Conservation (phyloP, 2,113 vertebrate species). For the Scolopax mira region DNA sequence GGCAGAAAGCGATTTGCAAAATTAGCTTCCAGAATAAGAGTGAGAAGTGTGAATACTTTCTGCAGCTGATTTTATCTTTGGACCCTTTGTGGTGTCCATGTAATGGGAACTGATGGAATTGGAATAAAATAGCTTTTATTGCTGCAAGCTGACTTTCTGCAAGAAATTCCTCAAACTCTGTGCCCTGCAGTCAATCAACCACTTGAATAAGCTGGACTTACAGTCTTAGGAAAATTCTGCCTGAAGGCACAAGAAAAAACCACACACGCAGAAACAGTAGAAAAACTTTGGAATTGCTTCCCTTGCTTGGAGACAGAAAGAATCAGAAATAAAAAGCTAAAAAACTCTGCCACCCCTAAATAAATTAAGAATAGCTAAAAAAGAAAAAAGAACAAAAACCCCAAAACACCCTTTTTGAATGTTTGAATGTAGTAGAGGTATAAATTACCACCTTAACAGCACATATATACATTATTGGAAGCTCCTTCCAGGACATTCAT, state of each 20-base stretch:
- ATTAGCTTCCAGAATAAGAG: not conserved
- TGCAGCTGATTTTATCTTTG: slow-evolving; percentile 20
- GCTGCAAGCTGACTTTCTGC: not conserved
- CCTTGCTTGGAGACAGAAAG: not conserved
- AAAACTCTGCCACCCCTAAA: fast-evolving
- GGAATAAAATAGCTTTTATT: slow-evolving; percentile 1
- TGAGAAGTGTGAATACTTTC: not conserved
- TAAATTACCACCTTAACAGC: too few species aligned
- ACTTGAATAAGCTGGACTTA: slow-evolving; percentile 8
- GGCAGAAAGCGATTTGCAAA: not conserved
- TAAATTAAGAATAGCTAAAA: not conserved
- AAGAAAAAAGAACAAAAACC: too few species aligned
- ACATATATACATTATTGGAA: not conserved
- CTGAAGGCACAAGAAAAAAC: slow-evolving; percentile 1
- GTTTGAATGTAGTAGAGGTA: too few species aligned
- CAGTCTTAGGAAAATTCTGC: slow-evolving; percentile 23
- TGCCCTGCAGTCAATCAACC: not conserved
- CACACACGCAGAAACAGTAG: not conserved
- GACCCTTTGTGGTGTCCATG: not conserved
- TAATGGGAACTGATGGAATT: not conserved
- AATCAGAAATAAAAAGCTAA: not conserved
- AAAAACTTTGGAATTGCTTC: not conserved
- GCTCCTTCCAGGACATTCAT: not conserved
- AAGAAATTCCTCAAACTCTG: slow-evolving; percentile 9
- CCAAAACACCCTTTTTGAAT: too few species aligned